Base-by-base conservation (phyloP, 2,888 invertebrate species). In the Auanema freiburgensis region DNA sequence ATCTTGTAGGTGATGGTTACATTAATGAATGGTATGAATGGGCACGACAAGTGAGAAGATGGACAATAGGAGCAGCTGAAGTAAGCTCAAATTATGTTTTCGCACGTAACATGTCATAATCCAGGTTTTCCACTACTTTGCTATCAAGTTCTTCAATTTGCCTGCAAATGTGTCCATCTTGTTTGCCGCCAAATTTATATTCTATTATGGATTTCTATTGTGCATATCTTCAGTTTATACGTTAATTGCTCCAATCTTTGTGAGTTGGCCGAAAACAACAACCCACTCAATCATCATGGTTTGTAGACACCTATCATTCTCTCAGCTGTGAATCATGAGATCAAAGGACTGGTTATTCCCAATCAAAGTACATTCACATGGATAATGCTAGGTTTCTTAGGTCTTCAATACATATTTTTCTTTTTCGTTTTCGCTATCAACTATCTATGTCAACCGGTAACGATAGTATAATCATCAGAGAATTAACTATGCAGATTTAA, bases 51-150 rank as follows among this genome's bases (percentile, higher is more conserved):
- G 72, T 77, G 40, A 59, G 79, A 50, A 53, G 79, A 41, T 79
- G 79, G 79, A 79, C 79, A 18, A 79, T 79, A 54, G 79, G 79
- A 46, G 79, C 79, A 10, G 79, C 79, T 50, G 79, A 79, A 66
- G 79, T 73, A 1, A 6, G 21, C 3, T 18, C 46, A 24, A 2
- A 46, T 16, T 6, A 42, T 58, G 3, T 2, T 10, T 12, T n/a
- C 11, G 3, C 2, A n/a, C 2, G 3, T 42, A 40, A n/a, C 33
- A 33, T 33, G 3, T 3, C 33, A 33, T 33, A 5, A 33, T 51
- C 43, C 40, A 67, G 66, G 71, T 77, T 21, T 79, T 79, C 70
- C 79, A 79, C 59, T 79, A 79, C 65, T 79, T 79, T 52, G 76
- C 75, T 52, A 76, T 79, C 74, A 79, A 80, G 54, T 74, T 72